Base-by-base conservation (phyloP, 2,888 invertebrate genomes). In the Heliconius ismenius region DNA sequence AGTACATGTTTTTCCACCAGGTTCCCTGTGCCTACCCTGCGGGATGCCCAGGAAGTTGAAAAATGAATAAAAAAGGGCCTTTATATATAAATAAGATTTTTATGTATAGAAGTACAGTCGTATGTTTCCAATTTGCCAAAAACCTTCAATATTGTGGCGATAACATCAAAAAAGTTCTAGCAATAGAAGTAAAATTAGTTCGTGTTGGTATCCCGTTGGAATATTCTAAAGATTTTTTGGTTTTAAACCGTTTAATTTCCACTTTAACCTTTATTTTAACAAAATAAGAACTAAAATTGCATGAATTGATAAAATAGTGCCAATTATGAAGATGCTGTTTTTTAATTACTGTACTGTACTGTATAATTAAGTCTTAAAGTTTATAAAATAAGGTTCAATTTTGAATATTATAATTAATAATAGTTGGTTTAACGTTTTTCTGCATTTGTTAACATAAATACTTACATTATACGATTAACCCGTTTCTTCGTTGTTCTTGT, bases 51-150 rank as follows among this genome's bases (percentile, higher is more conserved):
- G 43, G 18, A 49, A 49, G 18, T 18, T 15, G 18, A 18, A 49
- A 15, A 18, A 18, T 7, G 7, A 49, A 49, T 2, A 58, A 58
- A 58, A 58, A 58, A 58, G 1, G 0, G 3, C 10, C n/a, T 54
- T 9, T n/a, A n/a, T n/a, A 58, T 58, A n/a, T 58, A 3, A 58
- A 58, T 49, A 49, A 7, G 49, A 49, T 18, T 6, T 7, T 49
- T 18, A 49, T 18, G 7, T 49, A 49, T 2, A 11, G 83, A 77
- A 81, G 28, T 2, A 0, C 3, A 11, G 67, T 83, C 82, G 84
- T 89, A 82, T 86, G 78, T 87, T 83, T 78, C 3, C 82, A 69
- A 75, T 36, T 60, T n/a, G 78, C 77, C 75, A 76, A 80, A 79
- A 79, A 81, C 75, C 69, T 76, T 70, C 63, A 72, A 80, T 81